Evolutionary conservation across 2,113 vertebrate genomes (phyloP).

Genomic region (Willisornis vidua): DNA sequence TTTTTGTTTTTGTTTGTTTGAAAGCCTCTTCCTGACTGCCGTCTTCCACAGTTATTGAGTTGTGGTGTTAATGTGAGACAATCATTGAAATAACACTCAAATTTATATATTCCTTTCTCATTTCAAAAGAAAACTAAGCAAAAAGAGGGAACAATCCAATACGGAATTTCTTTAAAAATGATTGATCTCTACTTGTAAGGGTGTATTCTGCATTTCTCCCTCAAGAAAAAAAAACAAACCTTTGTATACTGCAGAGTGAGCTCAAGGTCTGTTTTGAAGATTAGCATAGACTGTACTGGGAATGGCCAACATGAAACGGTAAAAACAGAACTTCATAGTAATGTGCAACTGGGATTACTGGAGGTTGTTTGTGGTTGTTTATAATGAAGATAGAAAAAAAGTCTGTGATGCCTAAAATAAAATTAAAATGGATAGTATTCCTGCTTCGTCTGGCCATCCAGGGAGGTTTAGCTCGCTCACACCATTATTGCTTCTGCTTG

Average conservation of each 20-base stretch:
- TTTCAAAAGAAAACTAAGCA: conserved; percentile 31
- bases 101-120: background rate
- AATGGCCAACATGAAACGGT: background rate
- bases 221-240: background rate
- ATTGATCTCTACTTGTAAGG: conserved; percentile 26
- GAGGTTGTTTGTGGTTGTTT: background rate
- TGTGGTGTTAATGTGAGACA: background rate
- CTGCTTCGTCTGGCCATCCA: background rate
- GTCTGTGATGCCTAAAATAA: background rate
- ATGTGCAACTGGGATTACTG: background rate
- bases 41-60: background rate
- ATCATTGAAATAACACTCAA: background rate
- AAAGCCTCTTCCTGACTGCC: background rate
- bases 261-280: background rate
- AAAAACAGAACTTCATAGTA: background rate
- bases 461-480: background rate
- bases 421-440: background rate
- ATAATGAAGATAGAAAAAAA: background rate
- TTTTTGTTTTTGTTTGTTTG: background rate
- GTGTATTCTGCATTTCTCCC: background rate
- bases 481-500: background rate
- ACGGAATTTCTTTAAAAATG: conserved; percentile 27
- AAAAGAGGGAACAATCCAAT: conserved; percentile 36
- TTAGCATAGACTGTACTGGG: background rate
- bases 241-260: background rate